Base-by-base conservation (phyloP, 2,113 vertebrate species). In the Ameiurus melas region DNA sequence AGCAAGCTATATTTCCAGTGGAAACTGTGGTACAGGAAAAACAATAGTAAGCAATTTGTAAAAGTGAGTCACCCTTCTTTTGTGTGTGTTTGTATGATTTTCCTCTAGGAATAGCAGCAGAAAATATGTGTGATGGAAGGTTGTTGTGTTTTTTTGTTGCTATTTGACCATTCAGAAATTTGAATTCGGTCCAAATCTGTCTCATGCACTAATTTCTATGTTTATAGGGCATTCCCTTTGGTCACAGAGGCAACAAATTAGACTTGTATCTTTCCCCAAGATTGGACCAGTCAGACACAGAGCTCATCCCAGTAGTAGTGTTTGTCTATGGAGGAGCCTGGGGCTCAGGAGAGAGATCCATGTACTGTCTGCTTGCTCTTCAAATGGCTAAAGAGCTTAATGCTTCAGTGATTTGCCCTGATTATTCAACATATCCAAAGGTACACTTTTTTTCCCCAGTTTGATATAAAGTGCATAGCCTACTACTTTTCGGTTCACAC, bases 401-500 rank as follows among this genome's bases (percentile, higher is more conserved):
- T 57, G 93, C 92, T n/a, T 84, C 90, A 7, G 95, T 96, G 25
- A 68, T 96, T 80, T 96, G 96, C 86, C 96, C 94, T 0, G 95
- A 96, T 92, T 96, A 96, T 92, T 91, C 90, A 87, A 95, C 88
- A 75, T 95, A 94, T 92, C 95, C 95, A 68, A 94, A 95, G 93
- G 95, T 95, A 86, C 70, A 73, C 60, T 30, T 3, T 78, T 27
- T 53, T 30, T 22, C 6, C 12, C 6, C 12, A 6, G n/a, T 17
- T 55, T 58, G 30, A 57, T 33, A 3, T 58, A 58, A 58, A 13
- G 16, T 33, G 53, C 27, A 81, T 10, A 33, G 27, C 17, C 53
- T 79, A 17, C 47, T n/a, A 16, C 27, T n/a, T 30, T 51, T 27
- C 22, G 14, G 9, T 17, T 83, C 36, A 66, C 25, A 8, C 20